These are phyloP conservation scores for Trachurus trachurus DNA, from an alignment of 2,797 vertebrate genomes.

Conservation along the genomic window DNA sequence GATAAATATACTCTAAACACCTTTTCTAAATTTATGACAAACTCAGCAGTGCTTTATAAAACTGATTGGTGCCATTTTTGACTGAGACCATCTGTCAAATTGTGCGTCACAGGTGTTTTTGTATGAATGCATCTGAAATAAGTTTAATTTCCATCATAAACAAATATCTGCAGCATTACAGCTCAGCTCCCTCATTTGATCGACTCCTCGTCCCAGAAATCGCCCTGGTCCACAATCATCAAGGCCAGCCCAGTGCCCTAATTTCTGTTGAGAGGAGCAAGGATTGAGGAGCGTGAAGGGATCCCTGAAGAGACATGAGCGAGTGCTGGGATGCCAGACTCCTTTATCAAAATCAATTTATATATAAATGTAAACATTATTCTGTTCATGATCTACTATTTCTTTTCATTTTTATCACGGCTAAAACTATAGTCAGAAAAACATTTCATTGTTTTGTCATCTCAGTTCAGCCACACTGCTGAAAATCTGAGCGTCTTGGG, in stretches of 20 bases:
- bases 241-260: not conserved
- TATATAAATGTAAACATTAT: not conserved
- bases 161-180: not conserved
- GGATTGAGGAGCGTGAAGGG: not conserved
- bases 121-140: not conserved
- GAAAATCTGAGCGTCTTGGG: too few species aligned
- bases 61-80: not conserved
- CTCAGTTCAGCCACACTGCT: not conserved
- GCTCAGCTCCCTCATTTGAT: not conserved
- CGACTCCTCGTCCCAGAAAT: not conserved
- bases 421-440: not conserved
- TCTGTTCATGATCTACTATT: not conserved
- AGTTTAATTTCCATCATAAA: not conserved
- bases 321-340: not conserved
- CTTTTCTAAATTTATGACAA: too few species aligned
- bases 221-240: not conserved
- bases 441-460: not conserved
- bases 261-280: not conserved
- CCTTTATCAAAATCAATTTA: not conserved
- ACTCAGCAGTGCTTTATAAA: not conserved
- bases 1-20: too few species aligned
- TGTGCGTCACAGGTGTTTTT: not conserved
- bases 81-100: not conserved
- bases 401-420: too few species aligned
- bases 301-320: conserved; percentile 1